phyloP scores from a whole-genome alignment of 2,797 vertebrate species.

The Zenarchopterus dispar region DNA sequence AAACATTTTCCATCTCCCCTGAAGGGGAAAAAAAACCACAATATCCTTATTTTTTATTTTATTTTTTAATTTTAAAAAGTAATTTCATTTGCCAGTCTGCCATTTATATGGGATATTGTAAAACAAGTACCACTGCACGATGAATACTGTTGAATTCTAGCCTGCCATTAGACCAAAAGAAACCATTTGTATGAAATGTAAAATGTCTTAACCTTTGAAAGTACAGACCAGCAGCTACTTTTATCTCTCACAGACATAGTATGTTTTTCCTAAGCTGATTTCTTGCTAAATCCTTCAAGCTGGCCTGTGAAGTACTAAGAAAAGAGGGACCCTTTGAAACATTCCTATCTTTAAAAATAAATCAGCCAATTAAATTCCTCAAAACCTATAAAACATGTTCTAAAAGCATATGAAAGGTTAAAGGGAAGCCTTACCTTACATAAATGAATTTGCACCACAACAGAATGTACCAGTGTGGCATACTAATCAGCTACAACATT shows the following conservation, averaged over 20 bases:
- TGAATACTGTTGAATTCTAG: constrained; percentile 11
- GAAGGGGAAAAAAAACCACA: constrained; percentile 11
- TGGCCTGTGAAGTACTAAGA: constrained; percentile 1
- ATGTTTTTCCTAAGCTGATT: constrained; percentile 16
- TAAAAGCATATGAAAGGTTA: not conserved
- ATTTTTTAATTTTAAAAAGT: constrained; percentile 12
- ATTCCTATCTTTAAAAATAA: constrained; percentile 18
- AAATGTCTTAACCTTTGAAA: constrained; percentile 16
- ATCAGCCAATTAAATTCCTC: constrained; percentile 15
- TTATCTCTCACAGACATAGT: constrained; percentile 19
- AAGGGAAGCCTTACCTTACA: too few relatives aligned
- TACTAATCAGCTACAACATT: too few relatives aligned
- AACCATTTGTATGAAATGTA: constrained; percentile 6
- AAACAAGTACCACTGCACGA: constrained; percentile 19
- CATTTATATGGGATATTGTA: constrained; percentile 20
- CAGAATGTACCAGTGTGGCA: too few relatives aligned
- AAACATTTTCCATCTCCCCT: constrained; percentile 15
- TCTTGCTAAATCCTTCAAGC: constrained; percentile 10
- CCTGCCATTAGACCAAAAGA: constrained; percentile 11
- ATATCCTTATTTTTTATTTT: not conserved
- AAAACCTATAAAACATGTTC: constrained; percentile 1
- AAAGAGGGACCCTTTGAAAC: constrained; percentile 9
- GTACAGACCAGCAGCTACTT: constrained; percentile 1
- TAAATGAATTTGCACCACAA: not conserved
- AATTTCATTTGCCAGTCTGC: constrained; percentile 24